A percentile compares a stretch with the other conserved stretches of the same genome.
Evolutionary conservation across 1,140 invertebrate species (phyloP).

Genomic region (Tetraneura akinire): DNA sequence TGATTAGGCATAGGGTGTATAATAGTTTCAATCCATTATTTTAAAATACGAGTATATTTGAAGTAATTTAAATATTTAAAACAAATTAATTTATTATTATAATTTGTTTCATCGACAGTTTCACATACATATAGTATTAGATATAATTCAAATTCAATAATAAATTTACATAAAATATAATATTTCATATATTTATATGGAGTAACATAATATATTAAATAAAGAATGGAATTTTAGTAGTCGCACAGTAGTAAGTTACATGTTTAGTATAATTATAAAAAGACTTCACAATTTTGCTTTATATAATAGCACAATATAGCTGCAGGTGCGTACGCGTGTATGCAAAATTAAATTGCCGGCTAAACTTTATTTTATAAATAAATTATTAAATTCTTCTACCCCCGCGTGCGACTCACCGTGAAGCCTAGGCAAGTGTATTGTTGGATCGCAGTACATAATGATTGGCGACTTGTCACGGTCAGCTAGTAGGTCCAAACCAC

Average conservation of each 20-base stretch:
- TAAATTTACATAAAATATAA: too few species aligned
- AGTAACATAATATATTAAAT: too few species aligned
- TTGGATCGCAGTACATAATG: constrained; percentile 43
- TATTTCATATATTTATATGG: too few species aligned
- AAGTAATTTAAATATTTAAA: too few species aligned
- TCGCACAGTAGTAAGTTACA: background rate
- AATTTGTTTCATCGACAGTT: too few species aligned
- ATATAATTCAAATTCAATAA: too few species aligned
- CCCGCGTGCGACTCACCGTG: constrained; percentile 26
- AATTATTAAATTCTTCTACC: background rate
- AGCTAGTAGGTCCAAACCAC: constrained; percentile 75
- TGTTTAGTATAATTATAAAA: background rate
- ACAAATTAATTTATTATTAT: too few species aligned
- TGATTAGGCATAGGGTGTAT: too few species aligned
- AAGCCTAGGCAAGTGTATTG: constrained; percentile 39
- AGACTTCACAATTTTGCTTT: background rate
- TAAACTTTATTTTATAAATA: background rate
- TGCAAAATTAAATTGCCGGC: background rate
- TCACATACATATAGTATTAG: too few species aligned
- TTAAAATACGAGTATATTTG: too few species aligned
- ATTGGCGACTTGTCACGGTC: constrained; percentile 52
- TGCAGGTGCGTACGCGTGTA: background rate
- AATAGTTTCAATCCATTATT: too few species aligned
- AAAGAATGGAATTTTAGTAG: background rate
- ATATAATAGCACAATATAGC: too few species aligned